phyloP scores from a whole-genome alignment of 2,888 invertebrate genomes.

The Serrognathus titanus region DNA sequence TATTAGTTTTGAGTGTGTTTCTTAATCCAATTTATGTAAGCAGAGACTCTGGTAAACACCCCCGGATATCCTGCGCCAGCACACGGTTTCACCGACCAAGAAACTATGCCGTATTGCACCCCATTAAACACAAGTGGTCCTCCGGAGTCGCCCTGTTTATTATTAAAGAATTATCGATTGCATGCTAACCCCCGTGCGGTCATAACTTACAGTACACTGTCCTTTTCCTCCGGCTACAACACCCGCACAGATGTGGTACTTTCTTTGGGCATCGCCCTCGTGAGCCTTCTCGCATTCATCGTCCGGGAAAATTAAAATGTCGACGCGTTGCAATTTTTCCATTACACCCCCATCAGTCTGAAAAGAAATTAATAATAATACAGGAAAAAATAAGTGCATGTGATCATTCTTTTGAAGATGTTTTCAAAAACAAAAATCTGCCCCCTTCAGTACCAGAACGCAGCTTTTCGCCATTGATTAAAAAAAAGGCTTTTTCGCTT shows the following conservation, averaged over 20 bases:
- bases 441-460: no score
- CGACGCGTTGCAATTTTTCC: slow-evolving; percentile 42
- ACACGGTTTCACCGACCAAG: slow-evolving; percentile 51
- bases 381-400: no score
- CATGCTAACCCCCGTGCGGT: no score
- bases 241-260: slow-evolving; percentile 43
- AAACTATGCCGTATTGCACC: slow-evolving; percentile 48
- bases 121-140: slow-evolving; percentile 46
- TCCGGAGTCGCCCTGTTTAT: slow-evolving; percentile 40
- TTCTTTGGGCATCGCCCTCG: neutral
- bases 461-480: no score
- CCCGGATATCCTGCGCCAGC: slow-evolving; percentile 47
- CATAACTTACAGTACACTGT: slow-evolving; percentile 42
- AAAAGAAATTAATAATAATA: neutral
- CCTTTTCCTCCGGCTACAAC: slow-evolving; percentile 47
- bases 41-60: slow-evolving; percentile 47
- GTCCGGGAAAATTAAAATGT: slow-evolving; percentile 43
- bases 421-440: no score
- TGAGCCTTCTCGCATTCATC: slow-evolving; percentile 12
- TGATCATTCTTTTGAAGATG: no score
- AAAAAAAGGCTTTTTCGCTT: no score
- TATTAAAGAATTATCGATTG: no score
- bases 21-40: slow-evolving; percentile 35
- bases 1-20: neutral
- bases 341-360: slow-evolving; percentile 44